Base-by-base conservation (phyloP, 2,113 vertebrate species). In the Trachemys scripta region DNA sequence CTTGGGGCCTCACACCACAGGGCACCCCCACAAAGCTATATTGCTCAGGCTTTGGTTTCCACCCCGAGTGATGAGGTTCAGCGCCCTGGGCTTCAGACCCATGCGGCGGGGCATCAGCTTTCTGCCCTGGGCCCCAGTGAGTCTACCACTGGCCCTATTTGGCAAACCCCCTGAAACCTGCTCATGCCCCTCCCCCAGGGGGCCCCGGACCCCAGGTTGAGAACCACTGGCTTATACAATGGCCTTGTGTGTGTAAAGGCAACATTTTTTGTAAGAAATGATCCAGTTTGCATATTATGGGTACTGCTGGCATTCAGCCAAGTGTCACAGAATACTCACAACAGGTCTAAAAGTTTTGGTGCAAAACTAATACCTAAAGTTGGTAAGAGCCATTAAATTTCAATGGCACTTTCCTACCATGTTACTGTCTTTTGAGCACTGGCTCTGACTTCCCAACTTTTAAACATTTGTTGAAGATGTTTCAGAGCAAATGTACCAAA, bases 241-340 rank as follows among this genome's bases (percentile, higher is more conserved):
- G 76, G 92, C 92, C 94, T 85, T 92, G 94, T 91, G 65, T 96
- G 93, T 96, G 96, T 69, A 94, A 78, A 27, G 92, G 87, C 94
- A 95, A 84, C 92, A 82, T 92, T 94, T 56, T 96, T 95, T 35
- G 0, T 13, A 90, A 76, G 95, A 97, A 93, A 95, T 96, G 93
- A 94, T 95, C 94, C 96, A 93, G 90, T 96, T 97, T 93, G 56
- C 7, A 57, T 57, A 90, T 95, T 45, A 82, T 0, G 90, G 89
- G 49, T 91, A 88, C 82, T 86, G 47, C 87, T 94, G 96, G 97
- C 95, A 8, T 87, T 56, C 0, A 31, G 95, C 96, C 69, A 0
- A 94, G 93, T 69, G 80, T 84, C 82, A 85, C 17, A 0, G 38
- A 57, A 76, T 31, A 83, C 54, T n/a, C 92, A 69, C 51, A 0